phyloP scores from a whole-genome alignment of 2,113 vertebrate species.

The Mobula hypostoma region DNA sequence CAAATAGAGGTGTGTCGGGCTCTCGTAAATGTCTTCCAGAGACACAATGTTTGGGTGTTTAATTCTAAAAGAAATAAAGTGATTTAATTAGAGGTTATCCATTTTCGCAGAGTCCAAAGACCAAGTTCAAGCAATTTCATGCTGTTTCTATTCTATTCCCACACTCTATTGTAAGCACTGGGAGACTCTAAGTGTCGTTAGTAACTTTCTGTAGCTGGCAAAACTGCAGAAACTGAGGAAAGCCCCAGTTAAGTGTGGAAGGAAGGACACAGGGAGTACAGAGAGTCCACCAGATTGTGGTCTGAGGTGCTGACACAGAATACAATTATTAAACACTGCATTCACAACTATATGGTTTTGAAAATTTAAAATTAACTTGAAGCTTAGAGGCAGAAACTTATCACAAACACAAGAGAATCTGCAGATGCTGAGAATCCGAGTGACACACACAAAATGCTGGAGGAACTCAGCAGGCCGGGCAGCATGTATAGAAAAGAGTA shows the following conservation, averaged over 20 bases:
- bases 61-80: slow-evolving; percentile 60
- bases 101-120: background rate
- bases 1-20: slow-evolving; percentile 90
- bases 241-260: too few relatives aligned
- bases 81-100: background rate
- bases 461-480: too few relatives aligned
- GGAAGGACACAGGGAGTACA: background rate
- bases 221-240: background rate
- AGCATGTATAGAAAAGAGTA: too few relatives aligned
- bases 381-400: too few relatives aligned
- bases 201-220: background rate
- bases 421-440: too few relatives aligned
- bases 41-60: slow-evolving; percentile 96
- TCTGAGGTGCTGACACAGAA: too few relatives aligned
- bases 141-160: background rate
- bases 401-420: too few relatives aligned
- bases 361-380: too few relatives aligned
- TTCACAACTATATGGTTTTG: too few relatives aligned
- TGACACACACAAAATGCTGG: too few relatives aligned
- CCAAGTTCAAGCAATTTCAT: background rate
- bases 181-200: background rate
- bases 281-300: background rate
- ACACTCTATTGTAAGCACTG: background rate
- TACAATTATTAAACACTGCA: too few relatives aligned
- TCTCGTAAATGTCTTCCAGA: slow-evolving; percentile 95